Base-by-base conservation (phyloP, 2,113 vertebrate genomes). In the Sisor rabdophorus region DNA sequence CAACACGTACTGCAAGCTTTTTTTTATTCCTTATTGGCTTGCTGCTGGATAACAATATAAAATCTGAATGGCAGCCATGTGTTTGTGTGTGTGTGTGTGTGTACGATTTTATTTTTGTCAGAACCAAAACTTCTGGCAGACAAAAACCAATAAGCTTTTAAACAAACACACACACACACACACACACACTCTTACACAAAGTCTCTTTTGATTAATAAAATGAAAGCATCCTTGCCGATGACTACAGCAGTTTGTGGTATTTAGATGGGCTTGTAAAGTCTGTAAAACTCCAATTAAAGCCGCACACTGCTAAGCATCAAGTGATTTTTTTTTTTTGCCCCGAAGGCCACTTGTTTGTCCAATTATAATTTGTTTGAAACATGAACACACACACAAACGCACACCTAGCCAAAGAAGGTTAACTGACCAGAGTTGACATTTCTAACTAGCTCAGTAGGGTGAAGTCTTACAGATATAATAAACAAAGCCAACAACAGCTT, bases 191-290 rank as follows among this genome's bases (percentile, higher is more conserved):
- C n/a, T n/a, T n/a, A n/a, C n/a, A n/a, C 53, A 80, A 85, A 89
- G 82, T 79, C 87, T 83, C 79, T 86, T 87, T 79, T 87, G 84
- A 90, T 90, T 91, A 89, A 90, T 91, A 89, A 87, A 90, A 90
- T 90, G 87, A 88, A n/a, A 89, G 89, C 84, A 73, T 70, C 79
- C 88, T 88, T 87, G 87, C 88, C 90, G 87, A 86, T 85, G 83
- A 86, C 87, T 87, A 79, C 9, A 77, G 85, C 85, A 84, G 85
- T 85, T 86, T 86, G 87, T 84, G 81, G 72, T 82, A 85, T 90
- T 89, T 86, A 81, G 82, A 87, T 85, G 87, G 85, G 74, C 79
- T 86, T 89, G 86, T 86, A 82, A 83, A 81, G 81, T 88, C 85
- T 87, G 84, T 86, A 83, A 76, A 88, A 88, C 84, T 87, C 88